Base-by-base conservation (phyloP, 1,140 invertebrate species). In the Nasonia giraulti region DNA sequence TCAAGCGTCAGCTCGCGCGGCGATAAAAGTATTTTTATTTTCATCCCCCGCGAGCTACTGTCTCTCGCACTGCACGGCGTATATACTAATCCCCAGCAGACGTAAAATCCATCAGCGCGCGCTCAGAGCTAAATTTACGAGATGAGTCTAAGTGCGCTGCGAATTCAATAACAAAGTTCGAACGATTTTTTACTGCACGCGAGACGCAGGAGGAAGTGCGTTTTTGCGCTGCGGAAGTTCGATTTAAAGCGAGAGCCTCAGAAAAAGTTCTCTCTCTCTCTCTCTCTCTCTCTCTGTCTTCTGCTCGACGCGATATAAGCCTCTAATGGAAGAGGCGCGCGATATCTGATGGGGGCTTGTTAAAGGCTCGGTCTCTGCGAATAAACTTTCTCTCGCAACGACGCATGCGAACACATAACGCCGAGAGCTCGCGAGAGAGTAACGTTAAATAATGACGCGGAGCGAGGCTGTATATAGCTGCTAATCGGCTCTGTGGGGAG, bases 291-390 rank as follows among this genome's bases (percentile, higher is more conserved):
- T 37, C 74, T 10, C 40, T 23, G 7, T 44, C 40, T 44, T 44
- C n/a, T 47, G 50, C 80, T 8, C 79, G 73, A 80, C 82, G 88
- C 87, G 88, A 90, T 85, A 86, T 82, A 82, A 85, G 40, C 55
- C 87, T 80, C 89, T 90, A 90, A 89, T 88, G 88, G 87, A 87
- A 86, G 87, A 84, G 84, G 74, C 81, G 85, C 81, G 85, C 85
- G 89, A 87, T 89, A 90, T 91, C 90, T 88, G 91, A 91, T 90
- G 87, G 84, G 79, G 79, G 83, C 78, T 86, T 84, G 87, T 89
- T 89, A 91, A 90, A 85, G 83, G 87, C 87, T 89, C 86, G 84
- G 62, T 14, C 11, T 50, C 10, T 20, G 73, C 14, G 47, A 76
- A 76, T 82, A 82, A 75, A 75, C 62, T 82, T 82, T 66, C 77